These are phyloP conservation scores for Erebia aethiops DNA, from an alignment of 2,888 invertebrate species.

Conservation along the genomic window DNA sequence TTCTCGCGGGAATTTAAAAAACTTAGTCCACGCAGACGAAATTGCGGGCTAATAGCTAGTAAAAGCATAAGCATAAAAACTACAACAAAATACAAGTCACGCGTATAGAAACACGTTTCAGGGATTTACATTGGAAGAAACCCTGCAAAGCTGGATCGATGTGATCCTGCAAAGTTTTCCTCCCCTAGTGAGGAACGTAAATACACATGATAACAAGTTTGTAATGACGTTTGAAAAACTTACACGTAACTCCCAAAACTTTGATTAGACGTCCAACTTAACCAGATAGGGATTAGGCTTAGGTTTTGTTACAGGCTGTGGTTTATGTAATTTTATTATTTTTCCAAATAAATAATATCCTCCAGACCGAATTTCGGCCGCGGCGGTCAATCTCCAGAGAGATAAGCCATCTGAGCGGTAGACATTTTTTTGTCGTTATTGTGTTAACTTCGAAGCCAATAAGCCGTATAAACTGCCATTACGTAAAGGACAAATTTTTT, in stretches of 20 bases:
- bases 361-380: neutral
- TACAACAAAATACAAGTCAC: neutral
- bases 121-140: neutral
- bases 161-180: slow-evolving; percentile 26
- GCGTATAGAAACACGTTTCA: slow-evolving; percentile 7
- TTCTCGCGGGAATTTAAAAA: no score
- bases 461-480: no score
- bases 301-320: neutral
- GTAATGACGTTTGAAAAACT: slow-evolving; percentile 42
- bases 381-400: no score
- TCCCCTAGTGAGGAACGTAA: slow-evolving; percentile 25
- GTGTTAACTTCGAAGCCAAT: no score
- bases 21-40: no score
- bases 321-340: neutral
- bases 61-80: neutral
- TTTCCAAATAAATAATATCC: neutral
- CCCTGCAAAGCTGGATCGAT: slow-evolving; percentile 20
- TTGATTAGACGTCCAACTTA: slow-evolving; percentile 36
- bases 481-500: no score
- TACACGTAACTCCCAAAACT: slow-evolving; percentile 38
- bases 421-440: no score
- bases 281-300: neutral
- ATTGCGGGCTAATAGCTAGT: no score
- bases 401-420: no score
- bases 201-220: slow-evolving; percentile 36